phyloP scores from a whole-genome alignment of 2,113 vertebrate genomes.

The Oreotrochilus melanogaster region DNA sequence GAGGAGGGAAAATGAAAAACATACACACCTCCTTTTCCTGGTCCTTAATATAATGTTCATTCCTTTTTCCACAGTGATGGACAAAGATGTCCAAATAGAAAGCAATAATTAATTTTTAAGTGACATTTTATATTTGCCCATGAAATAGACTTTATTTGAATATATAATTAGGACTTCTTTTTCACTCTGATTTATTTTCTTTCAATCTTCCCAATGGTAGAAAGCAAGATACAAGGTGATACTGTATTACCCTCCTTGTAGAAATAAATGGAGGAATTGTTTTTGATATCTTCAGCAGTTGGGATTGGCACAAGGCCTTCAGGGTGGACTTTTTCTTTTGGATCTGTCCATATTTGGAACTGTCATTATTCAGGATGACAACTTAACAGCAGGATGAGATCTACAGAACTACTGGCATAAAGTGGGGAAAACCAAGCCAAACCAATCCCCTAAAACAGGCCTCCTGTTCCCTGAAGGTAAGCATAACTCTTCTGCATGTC shows the following conservation, averaged over 20 bases:
- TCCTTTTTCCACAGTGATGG: neutral
- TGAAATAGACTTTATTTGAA: neutral
- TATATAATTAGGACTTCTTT: constrained; percentile 7
- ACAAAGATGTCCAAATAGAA: neutral
- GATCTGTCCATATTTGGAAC: neutral
- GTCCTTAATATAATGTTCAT: neutral
- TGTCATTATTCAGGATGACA: neutral
- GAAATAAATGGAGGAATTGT: neutral
- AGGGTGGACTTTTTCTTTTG: neutral
- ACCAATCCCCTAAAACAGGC: neutral
- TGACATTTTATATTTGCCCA: neutral
- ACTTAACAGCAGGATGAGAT: neutral
- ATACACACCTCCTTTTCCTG: neutral
- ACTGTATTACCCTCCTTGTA: neutral
- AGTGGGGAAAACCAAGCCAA: neutral
- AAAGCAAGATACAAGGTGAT: constrained; percentile 33
- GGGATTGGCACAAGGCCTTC: neutral
- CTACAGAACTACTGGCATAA: neutral
- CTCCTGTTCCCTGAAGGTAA: neutral
- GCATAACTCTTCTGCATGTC: accelerated
- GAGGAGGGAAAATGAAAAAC: neutral
- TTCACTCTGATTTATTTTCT: neutral
- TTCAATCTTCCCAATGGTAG: neutral
- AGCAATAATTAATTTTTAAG: neutral
- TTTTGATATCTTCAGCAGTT: neutral